Evolutionary conservation across 2,888 invertebrate genomes (phyloP).

Genomic region (Gasteruption jaculator): DNA sequence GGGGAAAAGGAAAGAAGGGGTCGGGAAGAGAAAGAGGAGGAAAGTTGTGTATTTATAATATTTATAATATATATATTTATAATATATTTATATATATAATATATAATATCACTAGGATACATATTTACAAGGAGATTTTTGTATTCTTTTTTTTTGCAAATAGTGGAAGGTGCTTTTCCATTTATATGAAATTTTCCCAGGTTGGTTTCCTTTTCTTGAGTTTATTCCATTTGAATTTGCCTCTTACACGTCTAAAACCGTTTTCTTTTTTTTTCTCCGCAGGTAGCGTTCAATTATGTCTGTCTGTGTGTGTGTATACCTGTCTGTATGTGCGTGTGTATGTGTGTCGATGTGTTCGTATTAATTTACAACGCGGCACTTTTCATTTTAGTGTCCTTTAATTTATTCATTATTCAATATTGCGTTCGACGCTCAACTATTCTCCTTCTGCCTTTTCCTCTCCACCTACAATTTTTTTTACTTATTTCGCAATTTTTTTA

Average conservation of each 20-base stretch:
- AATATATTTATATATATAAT: constrained; percentile 40
- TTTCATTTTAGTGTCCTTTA: no score
- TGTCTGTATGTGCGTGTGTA: no score
- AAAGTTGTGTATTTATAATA: constrained; percentile 38
- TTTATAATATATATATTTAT: constrained; percentile 36
- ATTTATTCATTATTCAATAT: no score
- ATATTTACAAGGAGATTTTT: constrained; percentile 48
- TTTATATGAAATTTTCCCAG: no score
- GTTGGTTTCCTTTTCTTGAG: constrained; percentile 28
- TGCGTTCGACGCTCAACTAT: no score
- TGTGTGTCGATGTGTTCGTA: no score
- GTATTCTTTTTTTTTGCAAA: no score
- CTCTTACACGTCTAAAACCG: constrained; percentile 14
- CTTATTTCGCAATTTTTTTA: no score
- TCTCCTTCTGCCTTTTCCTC: no score
- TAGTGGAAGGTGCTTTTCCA: constrained; percentile 39
- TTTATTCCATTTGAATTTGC: constrained; percentile 4
- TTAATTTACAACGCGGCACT: no score
- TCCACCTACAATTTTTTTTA: no score
- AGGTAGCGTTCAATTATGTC: constrained; percentile 14
- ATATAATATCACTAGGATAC: constrained; percentile 50
- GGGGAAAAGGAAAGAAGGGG: neutral
- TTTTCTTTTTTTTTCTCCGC: constrained; percentile 7
- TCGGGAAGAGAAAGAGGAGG: constrained; percentile 37
- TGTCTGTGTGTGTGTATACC: constrained; percentile 13